Evolutionary conservation across 2,113 vertebrate genomes (phyloP).

Genomic region (Cyprinodon brontotheroides): DNA sequence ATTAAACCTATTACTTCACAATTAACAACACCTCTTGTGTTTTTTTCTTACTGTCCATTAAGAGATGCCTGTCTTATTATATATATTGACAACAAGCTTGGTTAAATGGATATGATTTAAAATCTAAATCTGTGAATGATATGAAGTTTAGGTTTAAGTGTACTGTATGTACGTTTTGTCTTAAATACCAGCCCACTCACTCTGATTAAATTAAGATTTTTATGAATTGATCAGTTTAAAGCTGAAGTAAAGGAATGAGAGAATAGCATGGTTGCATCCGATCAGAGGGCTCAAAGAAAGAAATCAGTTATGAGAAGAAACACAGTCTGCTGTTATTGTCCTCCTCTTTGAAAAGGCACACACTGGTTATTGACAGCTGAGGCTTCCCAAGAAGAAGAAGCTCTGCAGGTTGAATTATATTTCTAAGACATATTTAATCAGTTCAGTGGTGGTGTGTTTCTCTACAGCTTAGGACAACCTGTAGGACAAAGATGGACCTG

Average conservation of each 20-base stretch:
- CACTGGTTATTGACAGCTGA: slow-evolving; percentile 10
- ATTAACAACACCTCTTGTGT: too few species aligned
- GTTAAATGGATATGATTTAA: too few species aligned
- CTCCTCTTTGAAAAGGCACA: slow-evolving; percentile 8
- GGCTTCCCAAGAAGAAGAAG: slow-evolving; percentile 30
- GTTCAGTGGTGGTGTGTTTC: slow-evolving; percentile 18
- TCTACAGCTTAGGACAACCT: slow-evolving; percentile 29
- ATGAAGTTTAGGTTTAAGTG: too few species aligned
- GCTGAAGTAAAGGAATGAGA: background rate
- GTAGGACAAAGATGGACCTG: slow-evolving; percentile 11
- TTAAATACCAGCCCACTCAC: background rate
- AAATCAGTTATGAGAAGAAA: slow-evolving; percentile 5
- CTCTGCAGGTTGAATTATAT: slow-evolving; percentile 21
- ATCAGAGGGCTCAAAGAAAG: background rate
- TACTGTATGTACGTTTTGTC: too few species aligned
- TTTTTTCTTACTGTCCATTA: too few species aligned
- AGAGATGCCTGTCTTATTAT: too few species aligned
- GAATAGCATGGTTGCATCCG: background rate
- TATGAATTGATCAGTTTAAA: background rate
- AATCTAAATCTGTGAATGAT: too few species aligned
- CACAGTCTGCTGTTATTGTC: background rate
- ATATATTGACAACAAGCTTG: too few species aligned
- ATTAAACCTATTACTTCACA: too few species aligned
- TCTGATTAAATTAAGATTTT: background rate
- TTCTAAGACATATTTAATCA: slow-evolving; percentile 24